phyloP scores from a whole-genome alignment of 2,113 vertebrate species.

The Mugil cephalus region DNA sequence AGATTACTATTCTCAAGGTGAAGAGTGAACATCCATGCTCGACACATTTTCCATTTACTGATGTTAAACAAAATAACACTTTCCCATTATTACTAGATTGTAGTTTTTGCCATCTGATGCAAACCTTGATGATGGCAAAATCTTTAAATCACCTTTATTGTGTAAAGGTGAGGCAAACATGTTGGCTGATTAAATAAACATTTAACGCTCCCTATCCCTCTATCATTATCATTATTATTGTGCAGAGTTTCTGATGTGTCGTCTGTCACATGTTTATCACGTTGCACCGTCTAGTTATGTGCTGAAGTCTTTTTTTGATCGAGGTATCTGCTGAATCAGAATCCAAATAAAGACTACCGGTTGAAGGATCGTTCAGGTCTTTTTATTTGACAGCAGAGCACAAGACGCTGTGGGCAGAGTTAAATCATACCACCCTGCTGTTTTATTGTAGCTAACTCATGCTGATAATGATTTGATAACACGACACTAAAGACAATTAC shows the following conservation, averaged over 20 bases:
- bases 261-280: not conserved
- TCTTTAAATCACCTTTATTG: too few relatives aligned
- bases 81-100: too few relatives aligned
- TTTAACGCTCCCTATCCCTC: too few relatives aligned
- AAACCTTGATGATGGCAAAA: too few relatives aligned
- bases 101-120: too few relatives aligned
- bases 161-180: too few relatives aligned
- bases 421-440: constrained; percentile 34
- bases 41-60: too few relatives aligned
- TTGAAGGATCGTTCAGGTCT: not conserved
- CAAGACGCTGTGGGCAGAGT: not conserved
- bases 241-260: constrained; percentile 10
- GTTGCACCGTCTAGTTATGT: constrained; percentile 17
- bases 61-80: too few relatives aligned
- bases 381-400: constrained; percentile 35
- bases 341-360: constrained; percentile 28
- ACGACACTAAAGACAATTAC: constrained; percentile 61
- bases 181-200: too few relatives aligned
- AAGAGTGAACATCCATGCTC: too few relatives aligned
- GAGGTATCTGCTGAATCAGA: constrained; percentile 19
- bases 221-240: too few relatives aligned
- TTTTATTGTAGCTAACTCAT: constrained; percentile 41
- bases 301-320: constrained; percentile 19
- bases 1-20: too few relatives aligned
- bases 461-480: constrained; percentile 64